Evolutionary conservation across 1,140 invertebrate species (phyloP), one percentile per base, ranked within the genome.

Genomic region (Atta colombica): DNA sequence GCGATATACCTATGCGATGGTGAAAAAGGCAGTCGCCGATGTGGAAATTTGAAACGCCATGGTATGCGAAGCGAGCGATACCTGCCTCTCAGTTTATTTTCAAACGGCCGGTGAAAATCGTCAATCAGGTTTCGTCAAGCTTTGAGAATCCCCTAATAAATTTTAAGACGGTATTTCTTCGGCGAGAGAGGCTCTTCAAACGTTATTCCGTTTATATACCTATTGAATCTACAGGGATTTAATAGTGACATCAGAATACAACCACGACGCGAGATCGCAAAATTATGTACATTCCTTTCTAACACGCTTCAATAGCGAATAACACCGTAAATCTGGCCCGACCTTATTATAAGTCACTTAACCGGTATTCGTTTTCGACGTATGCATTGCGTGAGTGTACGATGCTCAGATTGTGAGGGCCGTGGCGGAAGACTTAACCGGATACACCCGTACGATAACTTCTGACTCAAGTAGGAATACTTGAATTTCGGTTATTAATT

Each of bases 401-500:
- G 87, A 91, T 88, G 86, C 69, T 75, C 60, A 51, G 25, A 82
- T 85, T 31, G 14, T 45, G 28, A 12, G 21, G n/a, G 31, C 21
- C 55, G 65, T 28, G 53, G 39, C 61, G 18, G 25, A 53, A 55
- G 84, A 53, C 18, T 86, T 80, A 68, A 60, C 72, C 81, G 77
- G 77, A 21, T 35, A 51, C 21, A 7, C 12, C 10, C 31, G 74
- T 25, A 65, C 77, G 87, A 89, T 89, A 88, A 81, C 85, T 89
- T 63, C 63, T 72, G 60, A 55, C 60, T 61, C 71, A 85, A 89
- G 78, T 68, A 85, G 85, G 80, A 84, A 91, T 90, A 93, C 91
- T 91, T 74, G 92, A 93, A 93, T 92, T 93, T 94, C 90, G 91
- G 91, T 94, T 94, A 94, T 94, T 94, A 95, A 94, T 94, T 94